Conservation (phyloP, 2,113 vertebrate genomes). For the Kryptolebias marmoratus region DNA sequence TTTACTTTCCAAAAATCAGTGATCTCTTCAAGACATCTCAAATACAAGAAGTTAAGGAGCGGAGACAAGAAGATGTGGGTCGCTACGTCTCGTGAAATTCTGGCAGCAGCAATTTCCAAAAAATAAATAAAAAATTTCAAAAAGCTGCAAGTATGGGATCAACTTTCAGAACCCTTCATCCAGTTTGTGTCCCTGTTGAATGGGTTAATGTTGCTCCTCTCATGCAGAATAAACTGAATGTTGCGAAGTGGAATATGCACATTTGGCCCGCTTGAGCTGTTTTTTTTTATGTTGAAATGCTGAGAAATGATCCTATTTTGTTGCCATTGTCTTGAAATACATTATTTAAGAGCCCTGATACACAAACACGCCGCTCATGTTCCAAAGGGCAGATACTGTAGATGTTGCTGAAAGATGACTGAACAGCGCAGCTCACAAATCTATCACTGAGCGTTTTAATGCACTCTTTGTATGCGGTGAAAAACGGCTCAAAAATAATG, state of each 20-base stretch:
- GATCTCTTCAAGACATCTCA: slow-evolving; percentile 20
- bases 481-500: slow-evolving; percentile 7
- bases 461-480: not conserved
- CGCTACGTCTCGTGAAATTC: not conserved
- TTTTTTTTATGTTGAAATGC: slow-evolving; percentile 18
- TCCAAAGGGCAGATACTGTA: slow-evolving; percentile 4
- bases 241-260: not conserved
- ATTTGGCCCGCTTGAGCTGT: slow-evolving; percentile 14
- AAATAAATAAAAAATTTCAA: not conserved
- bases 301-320: slow-evolving; percentile 28
- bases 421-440: slow-evolving; percentile 31
- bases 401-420: slow-evolving; percentile 34
- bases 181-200: not conserved
- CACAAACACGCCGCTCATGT: slow-evolving; percentile 23
- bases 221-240: slow-evolving; percentile 12
- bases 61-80: not conserved
- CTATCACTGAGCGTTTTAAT: slow-evolving; percentile 22
- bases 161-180: slow-evolving; percentile 6
- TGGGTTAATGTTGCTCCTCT: not conserved
- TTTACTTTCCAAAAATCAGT: slow-evolving; percentile 5
- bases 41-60: slow-evolving; percentile 10
- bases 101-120: not conserved
- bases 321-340: slow-evolving; percentile 23
- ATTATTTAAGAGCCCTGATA: slow-evolving; percentile 19
- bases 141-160: not conserved